Evolutionary conservation across 1,140 invertebrate genomes (phyloP), one percentile per base, ranked within the genome.

Genomic region (Leptonema lineaticorne): DNA sequence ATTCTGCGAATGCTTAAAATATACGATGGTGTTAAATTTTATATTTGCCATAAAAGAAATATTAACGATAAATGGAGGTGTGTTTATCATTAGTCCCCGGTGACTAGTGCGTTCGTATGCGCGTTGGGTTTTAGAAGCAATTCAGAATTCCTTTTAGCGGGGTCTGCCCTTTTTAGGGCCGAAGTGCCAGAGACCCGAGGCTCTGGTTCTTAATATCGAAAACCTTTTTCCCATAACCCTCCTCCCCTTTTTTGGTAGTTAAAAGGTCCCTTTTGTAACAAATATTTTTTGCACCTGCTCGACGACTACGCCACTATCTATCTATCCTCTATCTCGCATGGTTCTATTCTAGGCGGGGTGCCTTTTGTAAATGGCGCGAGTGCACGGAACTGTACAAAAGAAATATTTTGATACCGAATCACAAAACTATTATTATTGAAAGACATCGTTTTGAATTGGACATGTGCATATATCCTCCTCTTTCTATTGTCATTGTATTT

Each of bases 231-330:
- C 41, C 59, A 62, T 62, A 62, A 37, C 22, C 33, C 41, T 20
- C 59, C n/a, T n/a, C n/a, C n/a, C n/a, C n/a, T n/a, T n/a, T n/a
- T n/a, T n/a, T 20, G 59, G 33, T 33, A 46, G 41, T 62, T 62
- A 45, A 46, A 62, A 45, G 41, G 59, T 28, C 41, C 59, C 59
- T 62, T 59, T 33, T 28, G 18, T 46, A 45, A 41, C 33, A 62
- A 62, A 62, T 62, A 62, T 62, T 62, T 33, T 62, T 33, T 62
- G 41, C 59, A 62, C 59, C 59, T 62, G 59, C 59, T 18, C 41
- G 59, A 37, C 18, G n/a, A 33, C 57, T 2, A 45, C 33, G 59
- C 59, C 33, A 30, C 59, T 46, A 41, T 26, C n/a, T n/a, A n/a
- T n/a, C n/a, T n/a, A 28, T 62, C 29, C 50, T 53, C 50, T 26